These are phyloP conservation scores for Styela clava DNA, from an alignment of 23 tunicate species.

Conservation along the genomic window DNA sequence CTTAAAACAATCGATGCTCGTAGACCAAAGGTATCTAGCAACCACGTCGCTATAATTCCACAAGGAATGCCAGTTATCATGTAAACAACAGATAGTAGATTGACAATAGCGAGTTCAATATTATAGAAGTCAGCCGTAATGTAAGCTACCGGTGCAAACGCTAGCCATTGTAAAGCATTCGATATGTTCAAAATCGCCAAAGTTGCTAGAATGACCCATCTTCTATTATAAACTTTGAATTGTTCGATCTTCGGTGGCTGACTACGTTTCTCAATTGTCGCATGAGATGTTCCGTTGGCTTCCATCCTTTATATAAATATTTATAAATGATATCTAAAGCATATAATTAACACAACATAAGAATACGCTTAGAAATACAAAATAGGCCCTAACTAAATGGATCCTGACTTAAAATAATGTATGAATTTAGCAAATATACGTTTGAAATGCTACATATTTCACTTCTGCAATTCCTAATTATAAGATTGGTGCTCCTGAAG, in stretches of 20 bases:
- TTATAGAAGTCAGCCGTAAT: constrained; percentile 54
- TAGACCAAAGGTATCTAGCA: constrained; percentile 69
- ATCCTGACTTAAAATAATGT: too few relatives aligned
- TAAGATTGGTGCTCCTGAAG: too few relatives aligned
- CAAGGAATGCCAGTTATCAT: constrained; percentile 96
- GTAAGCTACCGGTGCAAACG: constrained; percentile 93
- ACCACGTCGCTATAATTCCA: constrained; percentile 86
- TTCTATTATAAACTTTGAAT: constrained; percentile 43
- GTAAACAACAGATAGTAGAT: constrained; percentile 66
- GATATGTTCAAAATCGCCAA: constrained; percentile 67
- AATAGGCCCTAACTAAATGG: too few relatives aligned
- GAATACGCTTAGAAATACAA: too few relatives aligned
- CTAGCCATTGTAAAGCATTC: constrained; percentile 91
- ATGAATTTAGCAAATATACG: too few relatives aligned
- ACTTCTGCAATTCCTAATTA: too few relatives aligned
- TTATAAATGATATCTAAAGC: too few relatives aligned
- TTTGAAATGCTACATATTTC: too few relatives aligned
- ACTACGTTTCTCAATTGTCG: too few relatives aligned
- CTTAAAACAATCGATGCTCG: constrained; percentile 59
- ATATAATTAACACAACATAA: too few relatives aligned
- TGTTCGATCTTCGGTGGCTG: neutral
- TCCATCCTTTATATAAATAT: too few relatives aligned
- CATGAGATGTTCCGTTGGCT: too few relatives aligned
- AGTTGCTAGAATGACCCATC: constrained; percentile 69
- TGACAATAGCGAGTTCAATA: constrained; percentile 43